Percentiles rank a stretch among this genome's conserved stretches.
Conservation (phyloP, 2,113 vertebrate genomes). For the Thinocorus orbignyianus region DNA sequence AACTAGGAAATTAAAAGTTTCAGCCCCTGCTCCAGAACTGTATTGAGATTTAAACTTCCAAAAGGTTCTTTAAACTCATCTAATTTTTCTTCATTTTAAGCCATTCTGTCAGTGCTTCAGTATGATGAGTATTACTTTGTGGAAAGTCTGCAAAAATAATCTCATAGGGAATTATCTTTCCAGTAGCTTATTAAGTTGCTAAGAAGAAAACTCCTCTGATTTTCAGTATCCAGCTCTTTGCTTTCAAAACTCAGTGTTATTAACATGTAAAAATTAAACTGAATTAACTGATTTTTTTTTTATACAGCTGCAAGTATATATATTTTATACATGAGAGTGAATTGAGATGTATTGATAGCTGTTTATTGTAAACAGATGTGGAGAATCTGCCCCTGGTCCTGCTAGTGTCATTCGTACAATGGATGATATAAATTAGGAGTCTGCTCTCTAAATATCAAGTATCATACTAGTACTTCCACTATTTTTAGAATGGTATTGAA, state of each 20-base stretch:
- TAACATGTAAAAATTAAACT: background rate
- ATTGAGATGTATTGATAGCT: background rate
- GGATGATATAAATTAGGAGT: background rate
- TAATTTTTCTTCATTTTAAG: background rate
- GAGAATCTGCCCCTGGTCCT: background rate
- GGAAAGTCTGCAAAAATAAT: slow-evolving; percentile 5
- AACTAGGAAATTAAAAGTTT: background rate
- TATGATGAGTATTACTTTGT: background rate
- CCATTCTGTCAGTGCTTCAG: background rate
- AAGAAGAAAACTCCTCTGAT: background rate
- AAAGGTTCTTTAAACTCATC: background rate
- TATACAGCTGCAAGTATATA: background rate
- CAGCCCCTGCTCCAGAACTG: background rate
- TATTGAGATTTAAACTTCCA: background rate
- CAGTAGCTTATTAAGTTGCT: background rate
- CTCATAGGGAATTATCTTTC: background rate
- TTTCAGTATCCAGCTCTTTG: background rate
- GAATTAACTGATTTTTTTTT: background rate
- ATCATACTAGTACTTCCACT: background rate
- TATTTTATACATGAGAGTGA: background rate
- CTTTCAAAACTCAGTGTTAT: background rate
- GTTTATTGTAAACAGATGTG: background rate
- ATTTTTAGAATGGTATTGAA: background rate
- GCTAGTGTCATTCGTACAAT: background rate
- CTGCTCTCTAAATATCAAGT: background rate